Conservation (phyloP, 2,113 vertebrate species). For the Picathartes gymnocephalus region DNA sequence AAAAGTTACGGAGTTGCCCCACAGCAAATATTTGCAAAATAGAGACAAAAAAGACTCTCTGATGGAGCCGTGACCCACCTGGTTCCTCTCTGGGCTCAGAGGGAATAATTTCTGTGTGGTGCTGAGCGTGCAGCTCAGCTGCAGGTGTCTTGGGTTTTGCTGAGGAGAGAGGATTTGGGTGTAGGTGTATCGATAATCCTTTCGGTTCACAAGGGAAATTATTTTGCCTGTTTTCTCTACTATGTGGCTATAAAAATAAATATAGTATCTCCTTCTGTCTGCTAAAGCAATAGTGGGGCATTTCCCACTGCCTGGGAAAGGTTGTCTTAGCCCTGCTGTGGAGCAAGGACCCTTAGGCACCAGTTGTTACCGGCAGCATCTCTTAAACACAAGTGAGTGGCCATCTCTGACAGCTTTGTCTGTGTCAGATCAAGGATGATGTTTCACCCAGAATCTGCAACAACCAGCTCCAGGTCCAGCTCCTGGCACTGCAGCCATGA, state of each 20-base stretch:
- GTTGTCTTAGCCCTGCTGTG: background rate
- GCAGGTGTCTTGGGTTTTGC: background rate
- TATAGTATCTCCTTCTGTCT: background rate
- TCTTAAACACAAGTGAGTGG: background rate
- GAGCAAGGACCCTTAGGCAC: background rate
- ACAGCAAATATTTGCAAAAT: slow-evolving; percentile 56
- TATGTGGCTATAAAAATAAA: background rate
- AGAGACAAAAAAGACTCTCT: background rate
- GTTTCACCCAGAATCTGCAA: background rate
- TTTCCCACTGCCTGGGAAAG: background rate
- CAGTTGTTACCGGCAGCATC: background rate
- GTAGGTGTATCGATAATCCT: fast-evolving
- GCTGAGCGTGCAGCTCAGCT: background rate
- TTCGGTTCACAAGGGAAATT: background rate
- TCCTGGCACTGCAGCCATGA: background rate
- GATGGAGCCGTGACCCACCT: background rate
- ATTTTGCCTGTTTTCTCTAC: background rate
- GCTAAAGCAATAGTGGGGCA: background rate
- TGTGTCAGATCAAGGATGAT: background rate
- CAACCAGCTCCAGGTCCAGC: background rate
- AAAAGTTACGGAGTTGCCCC: background rate
- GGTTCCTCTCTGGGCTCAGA: background rate
- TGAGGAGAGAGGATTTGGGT: background rate
- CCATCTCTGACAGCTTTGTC: background rate
- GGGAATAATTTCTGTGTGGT: background rate